Percentiles rank a stretch among this genome's conserved stretches.
These are phyloP conservation scores for Adrianichthys oophorus DNA, from an alignment of 2,797 vertebrate genomes.

Conservation along the genomic window DNA sequence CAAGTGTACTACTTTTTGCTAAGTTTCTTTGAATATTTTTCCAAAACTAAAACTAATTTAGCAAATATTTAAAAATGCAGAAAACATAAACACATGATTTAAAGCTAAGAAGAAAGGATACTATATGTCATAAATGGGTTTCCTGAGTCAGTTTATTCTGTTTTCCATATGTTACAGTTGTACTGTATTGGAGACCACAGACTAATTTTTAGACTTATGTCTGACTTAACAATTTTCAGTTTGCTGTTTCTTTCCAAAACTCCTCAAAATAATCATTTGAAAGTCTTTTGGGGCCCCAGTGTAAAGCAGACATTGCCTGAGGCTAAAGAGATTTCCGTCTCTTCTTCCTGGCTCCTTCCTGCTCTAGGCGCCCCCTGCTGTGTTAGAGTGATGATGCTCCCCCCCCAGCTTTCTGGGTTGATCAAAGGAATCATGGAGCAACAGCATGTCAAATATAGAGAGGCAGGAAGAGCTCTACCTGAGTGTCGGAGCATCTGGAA, in stretches of 20 bases:
- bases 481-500: slow-evolving; percentile 29
- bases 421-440: slow-evolving; percentile 63
- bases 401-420: slow-evolving; percentile 52
- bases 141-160: too few species aligned
- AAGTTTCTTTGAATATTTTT: too few species aligned
- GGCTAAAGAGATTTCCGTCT: slow-evolving; percentile 43
- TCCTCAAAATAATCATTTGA: slow-evolving; percentile 41
- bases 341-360: slow-evolving; percentile 48
- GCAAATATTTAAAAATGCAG: too few species aligned
- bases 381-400: slow-evolving; percentile 49
- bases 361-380: slow-evolving; percentile 44
- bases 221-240: slow-evolving; percentile 2
- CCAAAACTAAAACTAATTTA: too few species aligned
- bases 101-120: too few species aligned
- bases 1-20: too few species aligned
- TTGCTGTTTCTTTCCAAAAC: slow-evolving; percentile 15
- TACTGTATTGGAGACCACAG: too few species aligned
- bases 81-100: too few species aligned
- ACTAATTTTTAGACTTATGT: too few species aligned
- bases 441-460: slow-evolving; percentile 38
- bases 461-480: slow-evolving; percentile 43
- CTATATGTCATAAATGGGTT: too few species aligned
- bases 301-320: slow-evolving; percentile 35
- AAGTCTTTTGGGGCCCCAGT: slow-evolving; percentile 11
- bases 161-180: too few species aligned